A percentile compares a stretch with the other conserved stretches of the same genome.
phyloP scores from a whole-genome alignment of 1,140 invertebrate species.

The Cephus cinctus region DNA sequence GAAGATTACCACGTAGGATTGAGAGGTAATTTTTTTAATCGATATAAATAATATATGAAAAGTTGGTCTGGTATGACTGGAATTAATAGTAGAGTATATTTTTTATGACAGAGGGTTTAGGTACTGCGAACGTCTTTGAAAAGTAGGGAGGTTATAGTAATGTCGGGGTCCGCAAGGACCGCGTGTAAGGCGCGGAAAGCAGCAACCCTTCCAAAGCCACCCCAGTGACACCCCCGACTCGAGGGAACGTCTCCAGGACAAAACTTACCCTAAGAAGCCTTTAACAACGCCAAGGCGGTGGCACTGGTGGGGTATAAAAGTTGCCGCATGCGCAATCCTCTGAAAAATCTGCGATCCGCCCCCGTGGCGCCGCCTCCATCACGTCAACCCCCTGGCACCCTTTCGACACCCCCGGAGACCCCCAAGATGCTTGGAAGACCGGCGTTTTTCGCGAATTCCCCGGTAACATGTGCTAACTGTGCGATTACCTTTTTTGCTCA shows the following conservation, averaged over 20 bases:
- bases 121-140: slow-evolving; percentile 1
- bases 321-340: slow-evolving; percentile 49
- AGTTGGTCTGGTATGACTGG: no score
- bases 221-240: slow-evolving; percentile 11
- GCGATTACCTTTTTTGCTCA: slow-evolving; percentile 16
- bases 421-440: slow-evolving; percentile 33
- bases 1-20: no score
- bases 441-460: slow-evolving; percentile 44
- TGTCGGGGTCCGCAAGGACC: slow-evolving; percentile 23
- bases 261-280: slow-evolving; percentile 55
- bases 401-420: slow-evolving; percentile 12
- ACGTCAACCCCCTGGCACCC: slow-evolving; percentile 8
- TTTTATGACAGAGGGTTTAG: no score
- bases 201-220: slow-evolving; percentile 36
- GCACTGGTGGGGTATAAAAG: slow-evolving; percentile 48
- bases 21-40: no score
- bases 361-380: slow-evolving; percentile 46
- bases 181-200: slow-evolving; percentile 25
- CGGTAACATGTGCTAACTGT: slow-evolving; percentile 44
- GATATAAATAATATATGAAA: no score
- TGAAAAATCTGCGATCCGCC: slow-evolving; percentile 53
- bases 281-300: slow-evolving; percentile 49
- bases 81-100: no score
- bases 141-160: background rate
- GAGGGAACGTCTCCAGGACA: slow-evolving; percentile 39